These are phyloP conservation scores for Mythimna loreyi DNA, from an alignment of 2,888 invertebrate species.

Conservation along the genomic window DNA sequence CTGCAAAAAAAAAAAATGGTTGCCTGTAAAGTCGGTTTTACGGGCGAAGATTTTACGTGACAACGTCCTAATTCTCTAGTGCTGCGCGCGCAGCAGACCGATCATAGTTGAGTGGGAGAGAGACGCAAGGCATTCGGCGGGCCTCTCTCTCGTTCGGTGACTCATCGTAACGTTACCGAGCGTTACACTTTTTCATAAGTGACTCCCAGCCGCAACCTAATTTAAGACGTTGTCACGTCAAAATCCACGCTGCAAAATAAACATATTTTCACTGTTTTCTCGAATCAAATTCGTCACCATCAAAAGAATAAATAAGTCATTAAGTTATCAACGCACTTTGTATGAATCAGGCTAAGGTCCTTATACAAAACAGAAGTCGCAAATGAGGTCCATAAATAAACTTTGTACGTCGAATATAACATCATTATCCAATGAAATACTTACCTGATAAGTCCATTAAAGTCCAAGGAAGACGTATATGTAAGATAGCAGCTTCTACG, in stretches of 20 bases:
- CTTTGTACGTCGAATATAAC: slow-evolving; percentile 53
- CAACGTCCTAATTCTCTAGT: no score
- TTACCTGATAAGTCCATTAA: slow-evolving; percentile 73
- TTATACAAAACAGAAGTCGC: slow-evolving; percentile 61
- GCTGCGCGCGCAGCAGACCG: no score
- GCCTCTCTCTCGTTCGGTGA: no score
- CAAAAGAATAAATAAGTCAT: slow-evolving; percentile 15
- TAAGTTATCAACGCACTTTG: not conserved
- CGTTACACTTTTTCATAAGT: no score
- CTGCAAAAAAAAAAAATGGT: no score
- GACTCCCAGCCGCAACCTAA: no score
- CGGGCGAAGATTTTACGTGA: no score
- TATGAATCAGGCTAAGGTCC: slow-evolving; percentile 21
- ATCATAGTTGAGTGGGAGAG: no score
- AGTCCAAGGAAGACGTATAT: slow-evolving; percentile 67
- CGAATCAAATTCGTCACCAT: not conserved
- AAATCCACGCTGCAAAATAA: not conserved
- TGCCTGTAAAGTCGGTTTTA: no score
- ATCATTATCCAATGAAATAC: slow-evolving; percentile 68
- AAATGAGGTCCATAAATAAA: slow-evolving; percentile 56
- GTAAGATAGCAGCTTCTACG: slow-evolving; percentile 61
- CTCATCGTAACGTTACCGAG: no score
- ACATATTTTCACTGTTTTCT: not conserved
- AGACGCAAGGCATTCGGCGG: no score
- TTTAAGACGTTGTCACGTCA: no score